Base-by-base conservation (phyloP, 2,113 vertebrate genomes). In the Jaculus jaculus region DNA sequence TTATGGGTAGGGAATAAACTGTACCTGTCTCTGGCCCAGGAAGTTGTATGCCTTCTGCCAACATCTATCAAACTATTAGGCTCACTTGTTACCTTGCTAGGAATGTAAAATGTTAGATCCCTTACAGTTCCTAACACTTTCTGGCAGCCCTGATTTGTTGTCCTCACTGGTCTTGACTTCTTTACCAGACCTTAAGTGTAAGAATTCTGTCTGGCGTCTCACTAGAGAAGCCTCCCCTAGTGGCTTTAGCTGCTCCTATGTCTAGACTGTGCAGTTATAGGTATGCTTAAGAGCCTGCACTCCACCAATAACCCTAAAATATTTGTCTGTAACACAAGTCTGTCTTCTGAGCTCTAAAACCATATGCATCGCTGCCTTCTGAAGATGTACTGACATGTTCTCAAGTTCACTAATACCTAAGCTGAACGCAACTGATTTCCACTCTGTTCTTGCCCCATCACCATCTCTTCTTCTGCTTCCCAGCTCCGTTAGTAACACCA, bases 321-420 rank as follows among this genome's bases (percentile, higher is more conserved):
- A 68, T 15, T 85, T 61, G 81, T 42, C 69, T 92, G 28, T 6
- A 79, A 51, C 51, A 32, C 11, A 89, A 58, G 30, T 79, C 74
- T 78, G 69, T 84, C 34, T 58, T 84, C 80, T 74, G 81, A 84
- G 60, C 21, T 51, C 60, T 60, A 95, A 71, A 85, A 74, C 47
- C 37, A 37, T 7, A 61, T 4, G 26, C 66, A 30, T 60, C 18
- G 30, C 11, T 72, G 54, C 32, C 81, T 69, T 32, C 30, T 68
- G 26, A 85, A 85, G 37, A 51, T 21, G 42, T 47, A 58, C 51
- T 71, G 34, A 6, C 47, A 82, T 23, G 71, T 72, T 82, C 15
- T 51, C n/a, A 58, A 90, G 42, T 54, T 80, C 75, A 30, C 47
- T 58, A 93, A 66, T 37, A 47, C 60, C 58, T 54, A 66, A 42